Percentiles rank a stretch among this genome's conserved stretches.
Evolutionary conservation across 1,140 invertebrate genomes (phyloP).

Genomic region (Aphis craccivora): DNA sequence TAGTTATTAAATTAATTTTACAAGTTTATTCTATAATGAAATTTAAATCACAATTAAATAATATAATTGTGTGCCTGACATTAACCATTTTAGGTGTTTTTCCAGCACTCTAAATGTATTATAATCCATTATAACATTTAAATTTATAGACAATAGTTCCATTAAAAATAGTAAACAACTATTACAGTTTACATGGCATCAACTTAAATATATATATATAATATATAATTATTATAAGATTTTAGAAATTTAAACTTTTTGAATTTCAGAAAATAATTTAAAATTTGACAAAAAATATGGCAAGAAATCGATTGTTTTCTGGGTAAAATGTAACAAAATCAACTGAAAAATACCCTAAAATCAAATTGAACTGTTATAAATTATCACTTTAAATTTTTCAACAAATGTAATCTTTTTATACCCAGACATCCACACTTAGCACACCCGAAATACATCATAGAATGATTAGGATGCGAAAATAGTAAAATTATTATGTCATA

Average conservation of each 20-base stretch:
- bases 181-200: background rate
- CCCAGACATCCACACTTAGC: background rate
- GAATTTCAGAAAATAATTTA: too few relatives aligned
- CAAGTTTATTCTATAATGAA: background rate
- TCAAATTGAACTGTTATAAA: too few relatives aligned
- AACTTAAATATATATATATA: background rate
- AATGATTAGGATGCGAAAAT: background rate
- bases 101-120: background rate
- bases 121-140: background rate
- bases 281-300: background rate
- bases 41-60: slow-evolving; percentile 24
- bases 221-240: background rate
- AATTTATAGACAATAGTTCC: background rate
- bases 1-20: background rate
- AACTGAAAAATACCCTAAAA: too few relatives aligned
- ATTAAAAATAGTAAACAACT: background rate
- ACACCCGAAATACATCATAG: background rate
- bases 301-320: background rate
- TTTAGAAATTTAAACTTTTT: background rate
- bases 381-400: background rate
- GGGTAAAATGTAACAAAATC: background rate
- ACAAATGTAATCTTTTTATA: background rate
- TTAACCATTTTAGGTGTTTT: background rate
- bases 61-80: background rate
- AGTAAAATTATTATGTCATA: background rate